Base-by-base conservation (phyloP, 2,113 vertebrate genomes). In the Gorilla gorilla region DNA sequence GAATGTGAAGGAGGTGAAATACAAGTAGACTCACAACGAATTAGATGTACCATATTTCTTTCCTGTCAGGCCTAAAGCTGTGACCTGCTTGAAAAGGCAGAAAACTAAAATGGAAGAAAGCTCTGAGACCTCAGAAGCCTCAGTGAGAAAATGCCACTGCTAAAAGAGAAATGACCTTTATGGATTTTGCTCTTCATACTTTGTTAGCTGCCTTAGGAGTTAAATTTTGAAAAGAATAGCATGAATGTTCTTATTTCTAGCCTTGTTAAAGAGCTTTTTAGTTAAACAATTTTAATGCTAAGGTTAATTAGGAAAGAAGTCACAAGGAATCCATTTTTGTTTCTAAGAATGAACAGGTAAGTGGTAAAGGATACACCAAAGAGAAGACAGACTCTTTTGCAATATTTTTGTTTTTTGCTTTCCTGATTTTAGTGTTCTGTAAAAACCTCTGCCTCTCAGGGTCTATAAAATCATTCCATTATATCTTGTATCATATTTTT, bases 71-170 rank as follows among this genome's bases (percentile, higher is more conserved):
- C 40, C 32, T 83, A 8, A 50, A 84, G 50, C 11, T 94, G 82
- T 97, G 92, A 94, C 87, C 90, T 96, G 95, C 59, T 95, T 94
- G 70, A 85, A 89, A 72, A 97, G 70, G 61, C 75, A 96, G 92
- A 93, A 97, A 97, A 96, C 87, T 89, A 43, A 97, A 93, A 84
- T 48, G 88, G 43, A 93, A 96, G 87, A 97, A 97, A 97, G 45
- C 45, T 85, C 92, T 93, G 79, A 59, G 57, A 95, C 95, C 48
- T 75, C 80, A 88, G 66, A 93, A 95, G 40, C 87, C 90, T 96
- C 40, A 4, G 82, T 72, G 75, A 96, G 95, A 95, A 98, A 97
- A 96, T 89, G 87, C 52, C 92, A 90, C 57, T 52, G 23, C 52
- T 73, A 66, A 94, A 82, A 96, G 55, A 94, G 40, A 90, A 93